Conservation (phyloP, 2,888 invertebrate genomes). For the Netelia melanura region DNA sequence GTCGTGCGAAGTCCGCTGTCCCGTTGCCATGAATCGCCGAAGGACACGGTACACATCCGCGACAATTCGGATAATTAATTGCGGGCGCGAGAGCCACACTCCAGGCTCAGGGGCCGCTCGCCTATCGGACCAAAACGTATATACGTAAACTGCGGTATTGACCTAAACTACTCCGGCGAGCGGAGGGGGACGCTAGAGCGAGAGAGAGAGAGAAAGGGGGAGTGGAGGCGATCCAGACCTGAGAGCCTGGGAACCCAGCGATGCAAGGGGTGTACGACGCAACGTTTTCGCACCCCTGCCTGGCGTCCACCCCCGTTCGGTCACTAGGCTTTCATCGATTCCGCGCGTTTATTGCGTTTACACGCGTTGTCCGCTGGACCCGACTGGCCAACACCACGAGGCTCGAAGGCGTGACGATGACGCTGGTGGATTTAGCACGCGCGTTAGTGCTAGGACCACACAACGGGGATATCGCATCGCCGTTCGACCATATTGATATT, state of each 20-base stretch:
- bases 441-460: constrained; percentile 64
- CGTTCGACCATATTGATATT: constrained; percentile 33
- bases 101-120: constrained; percentile 17
- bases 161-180: constrained; percentile 72
- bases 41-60: constrained; percentile 53
- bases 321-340: constrained; percentile 75
- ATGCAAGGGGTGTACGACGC: not conserved
- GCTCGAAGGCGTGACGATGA: constrained; percentile 63
- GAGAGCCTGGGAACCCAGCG: not conserved
- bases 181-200: not conserved
- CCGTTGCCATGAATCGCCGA: constrained; percentile 16
- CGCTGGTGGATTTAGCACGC: constrained; percentile 70
- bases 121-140: constrained; percentile 41
- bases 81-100: constrained; percentile 47
- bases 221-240: constrained; percentile 1
- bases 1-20: constrained; percentile 27
- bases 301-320: constrained; percentile 37
- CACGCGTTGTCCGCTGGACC: constrained; percentile 63
- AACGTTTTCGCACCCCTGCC: constrained; percentile 1
- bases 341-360: constrained; percentile 73
- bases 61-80: constrained; percentile 68
- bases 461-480: constrained; percentile 29
- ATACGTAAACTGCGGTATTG: constrained; percentile 67
- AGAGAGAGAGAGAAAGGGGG: not conserved
- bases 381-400: constrained; percentile 2